Base-by-base conservation (phyloP, 2,113 vertebrate species). In the Eurystomus gularis region DNA sequence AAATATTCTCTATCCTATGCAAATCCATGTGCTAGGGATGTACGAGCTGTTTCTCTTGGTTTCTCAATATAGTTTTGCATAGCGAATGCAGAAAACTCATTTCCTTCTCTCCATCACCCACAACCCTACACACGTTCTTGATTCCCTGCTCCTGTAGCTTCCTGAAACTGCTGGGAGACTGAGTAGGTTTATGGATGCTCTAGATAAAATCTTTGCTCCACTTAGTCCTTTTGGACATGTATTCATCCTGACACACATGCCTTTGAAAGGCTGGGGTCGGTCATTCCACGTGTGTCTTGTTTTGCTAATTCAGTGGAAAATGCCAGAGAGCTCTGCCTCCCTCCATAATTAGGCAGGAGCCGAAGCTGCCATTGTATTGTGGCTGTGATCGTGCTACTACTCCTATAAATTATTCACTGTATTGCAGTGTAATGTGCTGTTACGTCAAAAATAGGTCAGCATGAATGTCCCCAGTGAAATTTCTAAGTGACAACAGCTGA, bases 331-430 rank as follows among this genome's bases (percentile, higher is more conserved):
- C 33, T 51, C 94, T 88, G 84, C 90, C 93, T 96, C 83, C 64
- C 69, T 97, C 96, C 84, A 20, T 96, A 94, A 97, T 94, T 83
- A 97, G 92, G 86, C 91, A 86, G 95, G 85, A 93, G 72, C 87
- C n/a, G 15, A 94, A 95, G 92, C 91, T 93, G 96, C 94, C 76
- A 70, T 90, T 81, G 87, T 94, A 64, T 68, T 93, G 62, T 93
- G 69, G 44, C 37, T 51, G 55, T 83, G 96, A 96, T 97, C 94
- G 88, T 69, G 82, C 91, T 93, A 93, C 97, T 55, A 90, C 85
- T 95, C 90, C 90, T 82, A 97, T 98, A 94, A 98, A 98, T 98
- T 97, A 97, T 98, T 98, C 97, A 97, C 75, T 60, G 73, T 89
- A 57, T 85, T 72, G 37, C 96, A 96, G 95, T 57, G 80, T 94